These are phyloP conservation scores for Hermetia illucens DNA, from an alignment of 1,140 invertebrate species.

Conservation along the genomic window DNA sequence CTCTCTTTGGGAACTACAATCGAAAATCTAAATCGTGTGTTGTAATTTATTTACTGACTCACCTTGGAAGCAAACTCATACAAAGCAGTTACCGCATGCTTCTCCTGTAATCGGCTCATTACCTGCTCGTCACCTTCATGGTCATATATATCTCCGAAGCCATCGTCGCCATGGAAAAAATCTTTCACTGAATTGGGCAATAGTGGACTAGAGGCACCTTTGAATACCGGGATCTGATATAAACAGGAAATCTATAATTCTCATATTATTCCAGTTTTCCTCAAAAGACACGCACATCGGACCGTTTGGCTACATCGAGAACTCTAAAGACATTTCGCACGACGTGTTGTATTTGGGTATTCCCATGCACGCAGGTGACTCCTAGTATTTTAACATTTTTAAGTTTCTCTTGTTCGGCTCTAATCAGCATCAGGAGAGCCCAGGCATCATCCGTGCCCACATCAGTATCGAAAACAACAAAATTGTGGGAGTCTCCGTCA, in stretches of 20 bases:
- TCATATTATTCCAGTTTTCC: no score
- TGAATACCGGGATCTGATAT: slow-evolving; percentile 49
- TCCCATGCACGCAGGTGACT: slow-evolving; percentile 48
- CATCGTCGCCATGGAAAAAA: slow-evolving; percentile 40
- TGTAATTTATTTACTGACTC: no score
- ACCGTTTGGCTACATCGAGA: slow-evolving; percentile 32
- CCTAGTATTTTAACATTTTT: slow-evolving; percentile 38
- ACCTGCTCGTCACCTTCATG: slow-evolving; percentile 8
- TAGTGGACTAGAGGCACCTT: slow-evolving; percentile 39
- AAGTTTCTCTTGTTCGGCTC: slow-evolving; percentile 32
- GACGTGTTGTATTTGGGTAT: slow-evolving; percentile 42
- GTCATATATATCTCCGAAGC: slow-evolving; percentile 57
- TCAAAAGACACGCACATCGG: slow-evolving; percentile 37
- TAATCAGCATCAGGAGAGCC: slow-evolving; percentile 40
- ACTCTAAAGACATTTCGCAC: slow-evolving; percentile 44
- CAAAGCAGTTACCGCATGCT: slow-evolving; percentile 30
- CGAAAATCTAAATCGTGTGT: slow-evolving; percentile 9
- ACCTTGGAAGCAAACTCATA: slow-evolving; percentile 33
- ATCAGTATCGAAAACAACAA: slow-evolving; percentile 46
- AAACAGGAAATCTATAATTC: slow-evolving; percentile 3
- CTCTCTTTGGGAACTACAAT: slow-evolving; percentile 23
- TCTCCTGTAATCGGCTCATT: slow-evolving; percentile 10
- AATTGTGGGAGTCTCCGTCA: no score
- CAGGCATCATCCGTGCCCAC: slow-evolving; percentile 49
- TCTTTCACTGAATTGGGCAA: slow-evolving; percentile 24